A percentile compares a stretch with the other conserved stretches of the same genome.
Conservation (phyloP, 2,113 vertebrate genomes). For the Glaucidium brasilianum region DNA sequence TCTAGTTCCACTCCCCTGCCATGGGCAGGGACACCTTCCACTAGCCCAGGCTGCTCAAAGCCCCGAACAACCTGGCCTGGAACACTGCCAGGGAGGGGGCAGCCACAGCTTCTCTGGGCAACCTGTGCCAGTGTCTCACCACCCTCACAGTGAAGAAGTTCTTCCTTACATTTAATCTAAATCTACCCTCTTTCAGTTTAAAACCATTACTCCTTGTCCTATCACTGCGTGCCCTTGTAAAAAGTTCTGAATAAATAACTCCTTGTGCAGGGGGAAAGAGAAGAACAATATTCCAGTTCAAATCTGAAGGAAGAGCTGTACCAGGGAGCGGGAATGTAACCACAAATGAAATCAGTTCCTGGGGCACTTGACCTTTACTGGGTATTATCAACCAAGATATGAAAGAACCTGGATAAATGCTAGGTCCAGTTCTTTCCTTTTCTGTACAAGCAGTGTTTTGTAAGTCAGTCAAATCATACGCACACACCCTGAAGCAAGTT, state of each 20-base stretch:
- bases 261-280: background rate
- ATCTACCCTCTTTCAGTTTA: background rate
- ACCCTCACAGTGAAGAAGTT: background rate
- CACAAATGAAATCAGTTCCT: constrained; percentile 1
- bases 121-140: background rate
- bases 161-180: background rate
- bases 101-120: background rate
- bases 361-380: background rate
- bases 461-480: background rate
- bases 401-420: background rate
- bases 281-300: background rate
- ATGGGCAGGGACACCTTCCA: background rate
- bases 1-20: rapidly evolving
- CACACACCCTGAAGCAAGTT: background rate
- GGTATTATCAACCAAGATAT: background rate
- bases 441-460: background rate
- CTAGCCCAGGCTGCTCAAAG: background rate
- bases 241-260: background rate
- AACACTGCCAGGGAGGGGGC: background rate
- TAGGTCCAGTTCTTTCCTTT: background rate
- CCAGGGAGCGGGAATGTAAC: background rate
- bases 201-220: background rate
- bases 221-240: background rate
- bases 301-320: background rate
- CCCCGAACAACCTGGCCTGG: background rate